phyloP scores from a whole-genome alignment of 1,140 invertebrate species.

The Drosophila azteca region DNA sequence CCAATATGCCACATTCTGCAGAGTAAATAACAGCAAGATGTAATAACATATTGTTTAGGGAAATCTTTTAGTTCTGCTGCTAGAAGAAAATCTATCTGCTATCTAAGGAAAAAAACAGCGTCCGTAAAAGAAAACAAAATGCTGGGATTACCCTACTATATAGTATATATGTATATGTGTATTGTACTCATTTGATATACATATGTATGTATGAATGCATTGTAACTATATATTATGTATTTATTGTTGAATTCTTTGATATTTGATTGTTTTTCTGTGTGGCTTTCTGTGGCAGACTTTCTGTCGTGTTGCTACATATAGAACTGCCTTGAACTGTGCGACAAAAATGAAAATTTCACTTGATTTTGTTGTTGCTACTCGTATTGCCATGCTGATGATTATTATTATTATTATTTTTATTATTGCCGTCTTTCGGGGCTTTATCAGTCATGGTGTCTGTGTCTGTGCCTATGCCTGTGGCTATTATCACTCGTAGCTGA shows the following conservation, averaged over 20 bases:
- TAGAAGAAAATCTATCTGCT: too few species aligned
- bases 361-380: not conserved
- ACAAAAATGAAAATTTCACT: not conserved
- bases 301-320: conserved; percentile 20
- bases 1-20: too few species aligned
- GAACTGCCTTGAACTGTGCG: conserved; percentile 31
- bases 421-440: conserved; percentile 49
- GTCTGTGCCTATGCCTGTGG: conserved; percentile 8
- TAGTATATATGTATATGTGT: not conserved
- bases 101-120: too few species aligned
- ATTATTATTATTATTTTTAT: conserved; percentile 18
- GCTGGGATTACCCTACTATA: too few species aligned
- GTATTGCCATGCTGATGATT: not conserved
- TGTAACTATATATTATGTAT: not conserved
- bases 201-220: not conserved
- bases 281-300: conserved; percentile 28
- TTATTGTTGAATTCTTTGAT: not conserved
- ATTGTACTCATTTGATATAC: not conserved
- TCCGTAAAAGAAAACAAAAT: too few species aligned
- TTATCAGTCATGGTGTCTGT: conserved; percentile 49
- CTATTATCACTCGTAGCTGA: conserved; percentile 44
- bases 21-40: not conserved
- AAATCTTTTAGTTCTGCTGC: too few species aligned
- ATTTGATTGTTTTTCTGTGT: too few species aligned
- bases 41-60: too few species aligned